A percentile compares a stretch with the other conserved stretches of the same genome.
These are phyloP conservation scores for Heliconius hewitsoni DNA, from an alignment of 1,140 invertebrate genomes.

Conservation along the genomic window DNA sequence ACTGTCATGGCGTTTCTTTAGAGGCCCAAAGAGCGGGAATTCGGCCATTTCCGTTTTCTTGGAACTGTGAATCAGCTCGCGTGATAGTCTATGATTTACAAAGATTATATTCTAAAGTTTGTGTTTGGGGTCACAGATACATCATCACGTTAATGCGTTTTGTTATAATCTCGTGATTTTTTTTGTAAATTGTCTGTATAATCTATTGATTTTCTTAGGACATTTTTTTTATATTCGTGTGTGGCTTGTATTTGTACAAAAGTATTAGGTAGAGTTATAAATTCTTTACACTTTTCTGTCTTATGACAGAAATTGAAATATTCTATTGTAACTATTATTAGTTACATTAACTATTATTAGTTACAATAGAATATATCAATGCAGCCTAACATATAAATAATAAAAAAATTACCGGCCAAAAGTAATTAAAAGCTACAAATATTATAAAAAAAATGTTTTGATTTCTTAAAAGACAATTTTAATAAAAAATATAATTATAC, in stretches of 20 bases:
- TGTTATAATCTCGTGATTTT: constrained; percentile 13
- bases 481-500: not conserved
- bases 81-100: constrained; percentile 69
- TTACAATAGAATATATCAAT: too few species aligned
- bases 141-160: constrained; percentile 40
- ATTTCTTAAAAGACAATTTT: too few species aligned
- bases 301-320: too few species aligned
- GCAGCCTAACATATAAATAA: too few species aligned
- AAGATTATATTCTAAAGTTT: constrained; percentile 53
- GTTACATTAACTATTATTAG: too few species aligned
- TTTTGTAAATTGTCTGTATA: constrained; percentile 19
- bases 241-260: not conserved
- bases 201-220: constrained; percentile 32
- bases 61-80: constrained; percentile 69
- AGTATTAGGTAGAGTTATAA: not conserved
- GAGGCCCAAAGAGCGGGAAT: constrained; percentile 63
- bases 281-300: not conserved
- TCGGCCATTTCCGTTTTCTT: constrained; percentile 72
- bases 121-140: constrained; percentile 38
- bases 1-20: constrained; percentile 39
- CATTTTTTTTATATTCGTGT: not conserved
- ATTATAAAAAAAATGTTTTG: too few species aligned
- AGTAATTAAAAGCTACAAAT: too few species aligned
- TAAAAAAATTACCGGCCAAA: too few species aligned
- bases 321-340: too few species aligned